phyloP scores from a whole-genome alignment of 2,113 vertebrate genomes.

The Tenebrosternarchus preto region DNA sequence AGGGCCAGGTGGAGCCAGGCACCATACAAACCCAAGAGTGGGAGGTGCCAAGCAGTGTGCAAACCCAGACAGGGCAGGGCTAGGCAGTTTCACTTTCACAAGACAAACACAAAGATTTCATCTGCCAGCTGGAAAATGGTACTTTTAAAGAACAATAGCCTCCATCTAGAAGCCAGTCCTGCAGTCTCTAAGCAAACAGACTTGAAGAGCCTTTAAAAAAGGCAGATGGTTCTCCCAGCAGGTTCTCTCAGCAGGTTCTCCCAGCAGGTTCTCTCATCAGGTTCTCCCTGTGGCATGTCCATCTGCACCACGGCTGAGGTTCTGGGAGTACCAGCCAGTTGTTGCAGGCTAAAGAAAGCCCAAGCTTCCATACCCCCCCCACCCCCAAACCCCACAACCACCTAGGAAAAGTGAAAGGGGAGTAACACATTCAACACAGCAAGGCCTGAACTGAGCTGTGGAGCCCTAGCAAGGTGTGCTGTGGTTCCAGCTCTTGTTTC shows the following conservation, averaged over 20 bases:
- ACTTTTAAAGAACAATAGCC: neutral
- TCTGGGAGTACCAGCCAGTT: neutral
- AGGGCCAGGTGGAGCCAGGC: neutral
- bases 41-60: neutral
- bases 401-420: neutral
- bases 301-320: neutral
- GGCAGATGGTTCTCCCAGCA: neutral
- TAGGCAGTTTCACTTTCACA: neutral
- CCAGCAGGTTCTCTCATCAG: too few relatives aligned
- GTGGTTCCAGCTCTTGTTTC: neutral
- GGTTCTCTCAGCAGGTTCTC: neutral
- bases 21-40: neutral
- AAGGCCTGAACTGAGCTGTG: neutral
- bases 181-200: constrained; percentile 1
- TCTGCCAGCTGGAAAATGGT: neutral
- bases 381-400: neutral
- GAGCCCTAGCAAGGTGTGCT: too few relatives aligned
- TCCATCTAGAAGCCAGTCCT: neutral
- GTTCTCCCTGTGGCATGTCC: neutral
- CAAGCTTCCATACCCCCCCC: neutral
- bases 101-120: neutral
- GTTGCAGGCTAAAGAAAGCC: neutral
- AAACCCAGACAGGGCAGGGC: neutral
- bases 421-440: neutral
- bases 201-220: constrained; percentile 11